phyloP scores from a whole-genome alignment of 2,113 vertebrate genomes.

The Tyrannus savana region DNA sequence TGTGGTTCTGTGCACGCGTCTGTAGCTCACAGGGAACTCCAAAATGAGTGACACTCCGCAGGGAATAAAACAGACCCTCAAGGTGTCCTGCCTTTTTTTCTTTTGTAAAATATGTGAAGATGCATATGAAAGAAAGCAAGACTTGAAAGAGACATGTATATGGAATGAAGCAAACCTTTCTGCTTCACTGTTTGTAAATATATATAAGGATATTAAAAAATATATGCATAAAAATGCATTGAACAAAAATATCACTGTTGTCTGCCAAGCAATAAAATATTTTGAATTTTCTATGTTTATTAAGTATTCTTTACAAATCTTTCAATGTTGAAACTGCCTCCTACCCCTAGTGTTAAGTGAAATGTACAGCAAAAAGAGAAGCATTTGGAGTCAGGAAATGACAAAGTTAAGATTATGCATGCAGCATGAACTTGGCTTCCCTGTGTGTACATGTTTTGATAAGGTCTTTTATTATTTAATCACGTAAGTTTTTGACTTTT shows the following conservation, averaged over 20 bases:
- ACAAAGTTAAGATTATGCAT: not conserved
- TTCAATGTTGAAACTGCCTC: not conserved
- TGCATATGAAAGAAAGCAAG: not conserved
- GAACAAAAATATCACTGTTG: not conserved
- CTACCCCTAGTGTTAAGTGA: not conserved
- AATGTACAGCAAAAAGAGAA: not conserved
- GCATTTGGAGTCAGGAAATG: not conserved
- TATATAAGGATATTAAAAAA: not conserved
- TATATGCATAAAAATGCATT: not conserved
- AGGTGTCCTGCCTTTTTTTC: not conserved
- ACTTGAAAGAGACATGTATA: not conserved
- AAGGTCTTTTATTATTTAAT: not conserved
- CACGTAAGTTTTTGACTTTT: not conserved
- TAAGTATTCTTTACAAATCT: not conserved
- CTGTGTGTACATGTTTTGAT: not conserved
- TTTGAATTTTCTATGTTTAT: not conserved
- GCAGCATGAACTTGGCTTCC: not conserved
- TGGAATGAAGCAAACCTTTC: not conserved
- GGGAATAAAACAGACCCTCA: not conserved
- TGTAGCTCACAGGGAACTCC: not conserved
- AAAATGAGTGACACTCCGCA: not conserved
- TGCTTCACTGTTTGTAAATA: not conserved
- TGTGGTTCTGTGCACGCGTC: not conserved
- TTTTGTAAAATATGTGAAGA: not conserved
- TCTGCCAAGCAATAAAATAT: not conserved